Evolutionary conservation across 2,113 vertebrate species (phyloP).

Genomic region (Malurus alboscapulatus): DNA sequence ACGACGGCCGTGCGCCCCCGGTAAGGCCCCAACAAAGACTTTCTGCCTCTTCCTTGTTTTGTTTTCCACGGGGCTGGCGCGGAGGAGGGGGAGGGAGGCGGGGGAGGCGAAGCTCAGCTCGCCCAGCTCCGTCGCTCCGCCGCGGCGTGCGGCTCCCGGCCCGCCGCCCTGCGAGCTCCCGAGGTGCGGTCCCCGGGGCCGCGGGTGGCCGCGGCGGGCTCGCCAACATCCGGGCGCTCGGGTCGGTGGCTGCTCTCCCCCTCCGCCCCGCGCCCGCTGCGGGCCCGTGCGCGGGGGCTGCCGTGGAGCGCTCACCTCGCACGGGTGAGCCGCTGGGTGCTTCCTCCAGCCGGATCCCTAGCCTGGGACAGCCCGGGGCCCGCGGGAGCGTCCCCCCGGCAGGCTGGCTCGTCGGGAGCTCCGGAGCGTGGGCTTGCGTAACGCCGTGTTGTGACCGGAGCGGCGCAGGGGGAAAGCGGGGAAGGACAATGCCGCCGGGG

Average conservation of each 20-base stretch:
- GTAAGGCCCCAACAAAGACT: slow-evolving; percentile 17
- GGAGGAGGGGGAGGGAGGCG: neutral
- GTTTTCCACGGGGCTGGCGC: neutral
- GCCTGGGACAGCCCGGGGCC: neutral
- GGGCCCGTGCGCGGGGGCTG: neutral
- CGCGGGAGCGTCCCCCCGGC: too few relatives aligned
- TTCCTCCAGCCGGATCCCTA: neutral
- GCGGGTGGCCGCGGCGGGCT: neutral
- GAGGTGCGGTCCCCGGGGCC: neutral
- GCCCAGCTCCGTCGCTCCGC: neutral
- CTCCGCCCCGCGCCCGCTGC: neutral
- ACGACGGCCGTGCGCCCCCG: neutral
- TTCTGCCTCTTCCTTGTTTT: neutral
- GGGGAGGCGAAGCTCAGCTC: neutral
- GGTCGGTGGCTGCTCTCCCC: neutral
- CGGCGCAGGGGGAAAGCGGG: neutral
- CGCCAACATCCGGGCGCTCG: neutral
- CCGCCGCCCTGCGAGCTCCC: neutral
- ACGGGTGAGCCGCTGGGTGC: neutral
- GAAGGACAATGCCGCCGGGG: neutral
- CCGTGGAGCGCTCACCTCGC: neutral
- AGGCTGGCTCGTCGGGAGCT: neutral
- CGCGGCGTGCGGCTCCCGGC: neutral
- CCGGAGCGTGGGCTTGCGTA: neutral
- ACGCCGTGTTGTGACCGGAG: neutral